Conservation (phyloP, 2,113 vertebrate genomes). For the Pogona vitticeps region DNA sequence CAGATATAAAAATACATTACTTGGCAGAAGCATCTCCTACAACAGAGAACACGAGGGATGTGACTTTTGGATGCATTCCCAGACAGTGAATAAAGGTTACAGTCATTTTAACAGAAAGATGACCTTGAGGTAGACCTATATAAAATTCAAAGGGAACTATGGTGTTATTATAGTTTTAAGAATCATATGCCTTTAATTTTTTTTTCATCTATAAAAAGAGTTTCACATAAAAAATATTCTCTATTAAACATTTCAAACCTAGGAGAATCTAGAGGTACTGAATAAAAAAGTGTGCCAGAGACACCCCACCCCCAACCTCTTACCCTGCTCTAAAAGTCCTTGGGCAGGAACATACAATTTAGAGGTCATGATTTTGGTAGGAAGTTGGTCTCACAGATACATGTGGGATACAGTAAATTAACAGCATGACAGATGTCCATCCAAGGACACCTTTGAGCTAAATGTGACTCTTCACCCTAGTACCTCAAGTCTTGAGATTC, state of each 20-base stretch:
- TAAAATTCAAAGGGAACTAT: not conserved
- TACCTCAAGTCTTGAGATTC: too few species aligned
- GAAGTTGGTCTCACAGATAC: too few species aligned
- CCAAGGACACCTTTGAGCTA: too few species aligned
- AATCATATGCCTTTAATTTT: constrained; percentile 13
- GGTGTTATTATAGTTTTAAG: not conserved
- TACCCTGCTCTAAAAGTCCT: too few species aligned
- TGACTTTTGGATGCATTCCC: not conserved
- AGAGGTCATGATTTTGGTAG: too few species aligned
- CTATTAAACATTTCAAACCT: accelerated
- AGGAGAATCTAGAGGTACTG: not conserved
- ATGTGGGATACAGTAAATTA: too few species aligned
- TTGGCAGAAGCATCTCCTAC: not conserved
- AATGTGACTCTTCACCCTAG: too few species aligned
- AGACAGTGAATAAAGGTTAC: not conserved
- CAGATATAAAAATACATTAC: not conserved
- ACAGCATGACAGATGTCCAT: too few species aligned
- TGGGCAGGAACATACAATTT: too few species aligned
- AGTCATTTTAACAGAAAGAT: constrained; percentile 12
- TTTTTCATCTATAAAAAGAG: not conserved
- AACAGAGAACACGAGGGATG: not conserved
- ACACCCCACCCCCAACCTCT: too few species aligned
- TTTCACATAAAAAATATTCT: not conserved
- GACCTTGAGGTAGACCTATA: not conserved
- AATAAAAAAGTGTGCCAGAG: too few species aligned